A percentile compares a stretch with the other conserved stretches of the same genome.
Evolutionary conservation across 2,797 vertebrate genomes (phyloP).

Genomic region (Hippopotamyrus pictus): DNA sequence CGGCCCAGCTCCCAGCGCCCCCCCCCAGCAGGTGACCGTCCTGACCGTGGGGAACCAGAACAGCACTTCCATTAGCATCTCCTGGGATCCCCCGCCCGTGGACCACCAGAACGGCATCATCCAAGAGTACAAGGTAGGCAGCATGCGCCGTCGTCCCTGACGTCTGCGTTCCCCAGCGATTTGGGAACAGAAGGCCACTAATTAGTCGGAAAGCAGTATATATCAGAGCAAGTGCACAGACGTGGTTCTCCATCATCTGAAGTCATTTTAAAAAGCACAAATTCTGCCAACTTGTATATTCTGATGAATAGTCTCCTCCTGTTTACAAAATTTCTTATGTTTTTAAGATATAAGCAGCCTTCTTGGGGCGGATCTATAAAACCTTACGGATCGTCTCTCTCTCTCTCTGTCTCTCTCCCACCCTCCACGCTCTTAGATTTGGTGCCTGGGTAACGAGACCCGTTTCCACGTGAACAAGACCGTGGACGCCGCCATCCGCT

Average conservation of each 20-base stretch:
- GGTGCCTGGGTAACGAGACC: conserved; percentile 96
- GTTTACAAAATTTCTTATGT: neutral
- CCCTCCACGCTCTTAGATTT: conserved; percentile 66
- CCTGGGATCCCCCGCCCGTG: conserved; percentile 92
- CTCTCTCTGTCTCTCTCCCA: neutral
- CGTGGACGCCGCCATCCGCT: conserved; percentile 91
- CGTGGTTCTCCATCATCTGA: neutral
- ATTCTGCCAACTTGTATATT: neutral
- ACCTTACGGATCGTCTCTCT: neutral
- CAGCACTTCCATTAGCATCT: conserved; percentile 97
- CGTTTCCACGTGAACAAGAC: conserved; percentile 98
- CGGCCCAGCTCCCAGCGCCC: conserved; percentile 84
- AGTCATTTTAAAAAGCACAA: neutral
- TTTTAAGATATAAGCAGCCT: neutral
- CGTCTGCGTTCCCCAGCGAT: neutral
- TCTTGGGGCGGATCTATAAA: neutral
- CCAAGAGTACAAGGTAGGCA: conserved; percentile 89
- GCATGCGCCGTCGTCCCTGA: neutral
- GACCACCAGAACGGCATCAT: conserved; percentile 98
- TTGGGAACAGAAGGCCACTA: neutral
- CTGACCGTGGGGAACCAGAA: conserved; percentile 91
- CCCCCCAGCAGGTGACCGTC: conserved; percentile 95
- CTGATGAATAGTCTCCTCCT: neutral
- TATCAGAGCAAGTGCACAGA: neutral
- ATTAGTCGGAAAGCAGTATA: neutral